Evolutionary conservation across 1,140 invertebrate genomes (phyloP), one percentile per base, ranked within the genome.

Genomic region (Ladona fulva): DNA sequence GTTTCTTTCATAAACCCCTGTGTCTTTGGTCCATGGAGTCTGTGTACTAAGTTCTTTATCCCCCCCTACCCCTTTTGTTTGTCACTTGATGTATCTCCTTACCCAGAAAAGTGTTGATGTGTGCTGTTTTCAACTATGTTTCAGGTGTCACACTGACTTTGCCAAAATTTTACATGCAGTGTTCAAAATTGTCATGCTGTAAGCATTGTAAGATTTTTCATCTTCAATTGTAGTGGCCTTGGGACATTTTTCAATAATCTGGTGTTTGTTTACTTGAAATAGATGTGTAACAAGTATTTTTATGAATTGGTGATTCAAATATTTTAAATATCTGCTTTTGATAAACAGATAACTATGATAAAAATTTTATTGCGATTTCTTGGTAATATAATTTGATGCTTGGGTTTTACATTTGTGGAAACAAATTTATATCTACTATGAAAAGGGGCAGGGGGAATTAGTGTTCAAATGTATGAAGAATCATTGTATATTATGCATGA

Each of bases 221-320:
- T 66, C 52, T 66, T 66, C 52, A 66, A 66, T 66, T 66, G 52
- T 66, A 66, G 52, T 66, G 52, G 52, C 52, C 52, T 66, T 66
- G 52, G 52, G 52, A 37, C 52, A 66, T 66, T 66, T 66, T 22
- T 22, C 52, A 37, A 66, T 22, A 16, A 66, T 66, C 52, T 66
- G n/a, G 52, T 19, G 16, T 66, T 66, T 66, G 52, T 66, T 66
- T 66, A 66, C 52, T 66, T 66, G 52, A 66, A 22, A 66, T 66
- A 22, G 16, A 22, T 66, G 52, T 66, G 52, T 66, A 66, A 66
- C n/a, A 66, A 66, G n/a, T 66, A 66, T 66, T 66, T 66, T 66
- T 66, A 22, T 66, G 52, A 66, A 37, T 66, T 66, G 52, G 52
- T 66, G 52, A 66, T 66, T 66, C 14, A 66, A 22, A 66, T 66